Conservation (phyloP, 2,888 invertebrate species). For the Leucophenga maculata region DNA sequence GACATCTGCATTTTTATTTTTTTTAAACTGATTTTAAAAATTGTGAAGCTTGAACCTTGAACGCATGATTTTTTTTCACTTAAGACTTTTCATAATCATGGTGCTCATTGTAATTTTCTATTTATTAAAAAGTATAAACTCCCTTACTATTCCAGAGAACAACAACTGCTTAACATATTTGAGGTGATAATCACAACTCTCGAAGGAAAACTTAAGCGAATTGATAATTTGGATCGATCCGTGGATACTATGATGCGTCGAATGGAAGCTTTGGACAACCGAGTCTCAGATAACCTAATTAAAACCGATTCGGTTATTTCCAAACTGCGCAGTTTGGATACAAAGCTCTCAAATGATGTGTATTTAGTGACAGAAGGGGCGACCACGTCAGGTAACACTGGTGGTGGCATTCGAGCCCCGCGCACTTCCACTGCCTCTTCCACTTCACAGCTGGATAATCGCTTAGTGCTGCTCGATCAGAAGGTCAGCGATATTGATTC, state of each 20-base stretch:
- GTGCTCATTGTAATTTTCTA: too few species aligned
- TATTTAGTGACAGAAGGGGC: slow-evolving; percentile 55
- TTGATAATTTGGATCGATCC: slow-evolving; percentile 90
- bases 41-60: too few species aligned
- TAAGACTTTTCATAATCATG: too few species aligned
- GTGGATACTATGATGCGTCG: slow-evolving; percentile 89
- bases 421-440: slow-evolving; percentile 48
- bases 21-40: too few species aligned
- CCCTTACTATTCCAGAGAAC: slow-evolving; percentile 77
- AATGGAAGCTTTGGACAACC: slow-evolving; percentile 85
- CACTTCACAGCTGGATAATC: slow-evolving; percentile 75
- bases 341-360: slow-evolving; percentile 80
- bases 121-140: too few species aligned
- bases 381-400: slow-evolving; percentile 38
- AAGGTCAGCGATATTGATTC: slow-evolving; percentile 88
- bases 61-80: too few species aligned
- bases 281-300: slow-evolving; percentile 87
- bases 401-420: slow-evolving; percentile 52
- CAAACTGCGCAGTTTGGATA: slow-evolving; percentile 82
- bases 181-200: slow-evolving; percentile 91
- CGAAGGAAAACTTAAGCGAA: slow-evolving; percentile 88
- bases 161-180: slow-evolving; percentile 90
- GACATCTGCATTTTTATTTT: too few species aligned
- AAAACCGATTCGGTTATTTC: slow-evolving; percentile 88
- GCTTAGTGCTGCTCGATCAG: slow-evolving; percentile 83